phyloP scores from a whole-genome alignment of 2,113 vertebrate genomes.

The Chaetops frenatus region DNA sequence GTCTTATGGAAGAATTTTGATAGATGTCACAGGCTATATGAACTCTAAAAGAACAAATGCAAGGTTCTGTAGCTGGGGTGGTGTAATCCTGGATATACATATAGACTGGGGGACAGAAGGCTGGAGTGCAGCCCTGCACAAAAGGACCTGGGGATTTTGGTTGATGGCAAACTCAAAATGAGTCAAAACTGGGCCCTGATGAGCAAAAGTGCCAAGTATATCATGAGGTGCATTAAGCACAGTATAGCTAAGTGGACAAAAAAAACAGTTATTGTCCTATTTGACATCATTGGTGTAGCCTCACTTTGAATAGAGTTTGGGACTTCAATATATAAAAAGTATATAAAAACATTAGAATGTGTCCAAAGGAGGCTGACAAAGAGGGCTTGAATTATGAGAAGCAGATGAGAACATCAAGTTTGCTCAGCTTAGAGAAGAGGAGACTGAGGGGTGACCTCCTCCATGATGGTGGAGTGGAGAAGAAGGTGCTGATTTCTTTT shows the following conservation, averaged over 20 bases:
- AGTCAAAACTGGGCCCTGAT: not conserved
- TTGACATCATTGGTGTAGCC: not conserved
- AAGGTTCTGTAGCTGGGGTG: not conserved
- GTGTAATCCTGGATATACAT: accelerated
- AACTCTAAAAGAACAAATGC: not conserved
- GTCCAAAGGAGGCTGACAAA: not conserved
- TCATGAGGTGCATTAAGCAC: too few relatives aligned
- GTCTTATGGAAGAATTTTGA: not conserved
- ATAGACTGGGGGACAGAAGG: not conserved
- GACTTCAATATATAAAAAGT: not conserved
- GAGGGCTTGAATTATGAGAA: not conserved
- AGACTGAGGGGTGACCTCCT: not conserved
- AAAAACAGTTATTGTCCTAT: not conserved
- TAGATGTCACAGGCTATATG: not conserved
- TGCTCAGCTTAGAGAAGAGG: not conserved
- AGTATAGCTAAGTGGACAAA: not conserved
- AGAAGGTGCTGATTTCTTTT: not conserved
- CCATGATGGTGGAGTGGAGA: not conserved
- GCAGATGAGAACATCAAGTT: not conserved
- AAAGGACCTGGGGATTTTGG: not conserved
- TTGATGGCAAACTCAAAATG: not conserved
- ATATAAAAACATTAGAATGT: not conserved
- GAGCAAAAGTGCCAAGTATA: not conserved
- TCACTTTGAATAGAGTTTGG: not conserved
- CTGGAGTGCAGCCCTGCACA: not conserved